A percentile compares a stretch with the other conserved stretches of the same genome.
phyloP scores from a whole-genome alignment of 2,888 invertebrate species.

The Balanococcus diminutus region DNA sequence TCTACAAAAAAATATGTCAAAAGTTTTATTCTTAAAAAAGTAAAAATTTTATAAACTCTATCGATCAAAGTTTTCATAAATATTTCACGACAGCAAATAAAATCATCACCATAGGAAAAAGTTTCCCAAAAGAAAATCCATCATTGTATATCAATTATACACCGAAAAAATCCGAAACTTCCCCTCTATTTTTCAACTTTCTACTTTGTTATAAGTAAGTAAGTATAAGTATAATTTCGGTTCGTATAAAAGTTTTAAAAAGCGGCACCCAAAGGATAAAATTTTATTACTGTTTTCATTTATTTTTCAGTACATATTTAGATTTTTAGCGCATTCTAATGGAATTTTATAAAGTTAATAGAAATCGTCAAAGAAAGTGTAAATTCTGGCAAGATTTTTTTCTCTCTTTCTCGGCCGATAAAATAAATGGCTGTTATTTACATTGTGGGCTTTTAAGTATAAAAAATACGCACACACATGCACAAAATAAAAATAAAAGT shows the following conservation, averaged over 20 bases:
- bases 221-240: neutral
- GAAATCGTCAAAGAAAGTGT: neutral
- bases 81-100: neutral
- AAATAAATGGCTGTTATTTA: neutral
- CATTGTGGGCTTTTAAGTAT: neutral
- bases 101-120: neutral
- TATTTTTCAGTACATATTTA: neutral
- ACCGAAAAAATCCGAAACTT: neutral
- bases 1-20: no score
- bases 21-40: no score
- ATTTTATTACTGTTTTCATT: conserved; percentile 8
- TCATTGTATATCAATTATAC: neutral
- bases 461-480: neutral
- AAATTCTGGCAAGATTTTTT: neutral
- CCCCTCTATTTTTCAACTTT: neutral
- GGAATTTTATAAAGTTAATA: neutral
- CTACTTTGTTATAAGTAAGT: no score
- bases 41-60: no score
- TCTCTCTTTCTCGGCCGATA: neutral
- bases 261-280: conserved; percentile 8
- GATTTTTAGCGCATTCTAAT: neutral
- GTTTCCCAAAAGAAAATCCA: neutral
- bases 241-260: neutral
- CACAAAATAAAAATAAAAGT: conserved; percentile 6
- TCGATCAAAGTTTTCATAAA: neutral